Percentiles rank a stretch among this genome's conserved stretches.
Evolutionary conservation across 2,888 invertebrate genomes (phyloP).

Genomic region (Monoplex corrugatus): DNA sequence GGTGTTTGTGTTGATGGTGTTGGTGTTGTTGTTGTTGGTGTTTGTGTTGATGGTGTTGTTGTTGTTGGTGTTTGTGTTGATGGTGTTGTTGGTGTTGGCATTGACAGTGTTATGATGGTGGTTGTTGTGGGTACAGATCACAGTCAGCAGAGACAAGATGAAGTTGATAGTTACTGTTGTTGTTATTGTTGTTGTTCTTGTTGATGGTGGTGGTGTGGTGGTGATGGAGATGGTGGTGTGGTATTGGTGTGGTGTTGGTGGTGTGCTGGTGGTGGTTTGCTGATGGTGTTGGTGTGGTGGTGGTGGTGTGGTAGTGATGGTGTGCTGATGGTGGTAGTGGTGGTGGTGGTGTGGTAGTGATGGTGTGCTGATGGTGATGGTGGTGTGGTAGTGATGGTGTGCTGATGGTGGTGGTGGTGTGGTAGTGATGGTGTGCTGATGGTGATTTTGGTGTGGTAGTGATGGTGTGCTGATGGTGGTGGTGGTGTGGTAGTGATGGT

Average conservation of each 20-base stretch:
- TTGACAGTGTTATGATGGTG: not conserved
- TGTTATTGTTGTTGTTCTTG: not conserved
- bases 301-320: not conserved
- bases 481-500: too few relatives aligned
- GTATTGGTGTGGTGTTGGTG: not conserved
- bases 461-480: not conserved
- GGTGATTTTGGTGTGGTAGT: too few relatives aligned
- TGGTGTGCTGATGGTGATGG: not conserved
- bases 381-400: not conserved
- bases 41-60: not conserved
- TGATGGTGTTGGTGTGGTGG: too few relatives aligned
- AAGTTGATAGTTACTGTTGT: not conserved
- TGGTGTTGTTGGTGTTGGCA: not conserved
- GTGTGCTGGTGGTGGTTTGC: not conserved
- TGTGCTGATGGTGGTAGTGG: not conserved
- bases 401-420: not conserved
- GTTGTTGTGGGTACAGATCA: not conserved
- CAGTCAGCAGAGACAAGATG: too few relatives aligned
- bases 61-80: not conserved
- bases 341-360: not conserved
- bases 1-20: too few relatives aligned
- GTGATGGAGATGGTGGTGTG: not conserved
- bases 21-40: too few relatives aligned
- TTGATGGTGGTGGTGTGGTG: not conserved
- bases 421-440: not conserved